A percentile compares a stretch with the other conserved stretches of the same genome.
Conservation (phyloP, 2,797 vertebrate genomes). For the Jordanella pulchra region DNA sequence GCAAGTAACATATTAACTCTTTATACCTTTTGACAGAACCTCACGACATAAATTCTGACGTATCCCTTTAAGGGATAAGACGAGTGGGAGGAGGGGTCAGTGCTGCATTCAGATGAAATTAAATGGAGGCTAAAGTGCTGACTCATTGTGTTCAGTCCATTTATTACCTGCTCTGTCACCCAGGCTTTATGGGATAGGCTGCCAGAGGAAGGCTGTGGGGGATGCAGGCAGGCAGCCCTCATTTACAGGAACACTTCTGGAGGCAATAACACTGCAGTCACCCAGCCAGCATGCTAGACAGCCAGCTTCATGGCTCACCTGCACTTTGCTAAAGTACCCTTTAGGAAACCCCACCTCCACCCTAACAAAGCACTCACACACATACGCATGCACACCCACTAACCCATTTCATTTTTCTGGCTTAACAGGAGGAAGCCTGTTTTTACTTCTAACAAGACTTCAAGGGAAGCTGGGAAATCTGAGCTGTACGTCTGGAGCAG, state of each 20-base stretch:
- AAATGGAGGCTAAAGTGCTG: conserved; percentile 82
- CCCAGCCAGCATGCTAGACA: conserved; percentile 36
- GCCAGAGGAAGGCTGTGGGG: conserved; percentile 48
- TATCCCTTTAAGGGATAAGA: conserved; percentile 1
- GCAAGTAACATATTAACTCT: neutral
- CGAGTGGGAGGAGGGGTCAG: conserved; percentile 31
- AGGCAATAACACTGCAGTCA: conserved; percentile 65
- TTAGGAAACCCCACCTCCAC: conserved; percentile 28
- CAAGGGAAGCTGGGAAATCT: conserved; percentile 57
- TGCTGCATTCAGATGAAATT: conserved; percentile 75
- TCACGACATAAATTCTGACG: neutral
- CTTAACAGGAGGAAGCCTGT: conserved; percentile 56
- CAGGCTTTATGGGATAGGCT: conserved; percentile 71
- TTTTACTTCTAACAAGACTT: conserved; percentile 69
- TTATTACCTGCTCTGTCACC: conserved; percentile 80
- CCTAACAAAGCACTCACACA: conserved; percentile 17
- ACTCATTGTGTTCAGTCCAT: conserved; percentile 76
- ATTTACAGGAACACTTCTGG: conserved; percentile 74
- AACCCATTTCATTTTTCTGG: conserved; percentile 38
- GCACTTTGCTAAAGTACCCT: conserved; percentile 43
- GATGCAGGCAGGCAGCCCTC: conserved; percentile 57
- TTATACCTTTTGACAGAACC: neutral
- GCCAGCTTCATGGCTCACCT: conserved; percentile 53
- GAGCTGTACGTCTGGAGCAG: conserved; percentile 35
- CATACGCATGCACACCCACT: conserved; percentile 14